Conservation (phyloP, 2,113 vertebrate species). For the Podarcis raffonei region DNA sequence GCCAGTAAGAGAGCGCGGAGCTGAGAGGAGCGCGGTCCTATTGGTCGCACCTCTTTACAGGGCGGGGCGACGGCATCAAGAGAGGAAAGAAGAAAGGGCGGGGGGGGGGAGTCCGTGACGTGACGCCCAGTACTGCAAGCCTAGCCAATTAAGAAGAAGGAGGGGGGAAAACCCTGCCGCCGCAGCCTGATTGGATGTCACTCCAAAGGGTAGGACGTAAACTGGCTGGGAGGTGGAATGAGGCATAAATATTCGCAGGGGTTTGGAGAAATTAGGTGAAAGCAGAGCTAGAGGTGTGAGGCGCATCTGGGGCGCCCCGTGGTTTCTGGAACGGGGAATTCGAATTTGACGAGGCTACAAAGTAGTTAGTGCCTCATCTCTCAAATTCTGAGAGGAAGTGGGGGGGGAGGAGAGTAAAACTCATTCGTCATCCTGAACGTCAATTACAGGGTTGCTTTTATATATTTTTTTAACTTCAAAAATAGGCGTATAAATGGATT, state of each 20-base stretch:
- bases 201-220: not conserved
- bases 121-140: not conserved
- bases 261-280: not conserved
- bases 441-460: too few relatives aligned
- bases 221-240: not conserved
- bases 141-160: too few relatives aligned
- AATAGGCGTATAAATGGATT: too few relatives aligned
- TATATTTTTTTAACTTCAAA: too few relatives aligned
- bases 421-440: too few relatives aligned
- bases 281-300: not conserved
- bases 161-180: not conserved
- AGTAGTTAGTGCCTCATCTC: too few relatives aligned
- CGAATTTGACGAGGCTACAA: too few relatives aligned
- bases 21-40: not conserved
- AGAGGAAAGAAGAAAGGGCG: not conserved
- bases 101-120: not conserved
- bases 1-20: constrained; percentile 15
- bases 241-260: too few relatives aligned
- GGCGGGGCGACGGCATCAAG: not conserved
- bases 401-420: too few relatives aligned
- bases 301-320: too few relatives aligned
- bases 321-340: too few relatives aligned
- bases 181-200: not conserved
- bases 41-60: not conserved
- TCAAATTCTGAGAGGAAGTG: too few relatives aligned